Conservation (phyloP, 1,140 invertebrate species). For the Babylonia areolata region DNA sequence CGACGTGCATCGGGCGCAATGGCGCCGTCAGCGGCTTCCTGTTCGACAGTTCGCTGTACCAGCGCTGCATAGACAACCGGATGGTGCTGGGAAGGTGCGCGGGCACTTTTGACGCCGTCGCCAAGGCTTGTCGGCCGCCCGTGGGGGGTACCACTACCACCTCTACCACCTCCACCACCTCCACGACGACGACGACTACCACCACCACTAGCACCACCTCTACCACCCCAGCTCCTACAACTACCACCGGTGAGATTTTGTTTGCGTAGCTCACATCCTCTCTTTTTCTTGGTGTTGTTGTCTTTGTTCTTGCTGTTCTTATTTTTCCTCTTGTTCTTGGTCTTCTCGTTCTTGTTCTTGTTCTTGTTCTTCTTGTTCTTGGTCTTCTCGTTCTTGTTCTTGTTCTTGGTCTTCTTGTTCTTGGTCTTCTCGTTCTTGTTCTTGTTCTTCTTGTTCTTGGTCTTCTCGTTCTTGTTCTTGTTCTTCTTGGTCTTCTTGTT, state of each 20-base stretch:
- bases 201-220: neutral
- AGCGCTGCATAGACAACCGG: conserved; percentile 40
- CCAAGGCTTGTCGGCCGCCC: conserved; percentile 1
- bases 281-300: neutral
- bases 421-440: too few species aligned
- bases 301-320: too few species aligned
- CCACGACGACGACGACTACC: neutral
- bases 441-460: too few species aligned
- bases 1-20: conserved; percentile 44
- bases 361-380: too few species aligned
- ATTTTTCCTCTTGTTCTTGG: too few species aligned
- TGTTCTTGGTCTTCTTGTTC: too few species aligned
- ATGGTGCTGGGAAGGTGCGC: conserved; percentile 40
- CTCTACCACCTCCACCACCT: neutral
- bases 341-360: too few species aligned
- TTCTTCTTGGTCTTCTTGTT: too few species aligned
- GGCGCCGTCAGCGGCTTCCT: conserved; percentile 35
- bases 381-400: too few species aligned
- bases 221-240: neutral
- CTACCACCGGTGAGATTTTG: neutral
- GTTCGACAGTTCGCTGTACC: conserved; percentile 38
- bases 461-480: too few species aligned
- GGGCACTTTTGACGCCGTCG: conserved; percentile 27
- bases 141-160: neutral
- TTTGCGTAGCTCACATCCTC: neutral